phyloP scores from a whole-genome alignment of 2,113 vertebrate genomes.

The Ceratotherium simum region DNA sequence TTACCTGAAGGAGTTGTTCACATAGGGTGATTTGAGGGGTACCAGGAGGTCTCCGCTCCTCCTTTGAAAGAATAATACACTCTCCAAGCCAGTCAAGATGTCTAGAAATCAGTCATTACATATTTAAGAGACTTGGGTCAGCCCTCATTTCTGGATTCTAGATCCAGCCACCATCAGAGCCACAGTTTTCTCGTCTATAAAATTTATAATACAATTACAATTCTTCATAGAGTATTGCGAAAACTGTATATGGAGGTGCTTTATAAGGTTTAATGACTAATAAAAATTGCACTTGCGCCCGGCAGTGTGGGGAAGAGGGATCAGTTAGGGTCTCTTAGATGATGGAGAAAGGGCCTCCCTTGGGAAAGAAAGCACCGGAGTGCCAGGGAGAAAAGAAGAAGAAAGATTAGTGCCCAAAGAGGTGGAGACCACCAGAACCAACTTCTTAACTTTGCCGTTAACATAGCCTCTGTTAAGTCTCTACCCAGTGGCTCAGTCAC shows the following conservation, averaged over 20 bases:
- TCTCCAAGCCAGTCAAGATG: neutral
- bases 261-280: neutral
- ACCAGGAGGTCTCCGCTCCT: neutral
- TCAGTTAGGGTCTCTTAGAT: neutral
- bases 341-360: no score
- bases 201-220: neutral
- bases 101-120: neutral
- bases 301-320: no score
- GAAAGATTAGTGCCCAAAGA: fast-evolving
- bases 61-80: conserved; percentile 15
- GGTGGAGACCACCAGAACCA: neutral
- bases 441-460: neutral
- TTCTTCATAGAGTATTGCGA: neutral
- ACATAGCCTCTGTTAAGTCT: neutral
- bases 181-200: neutral
- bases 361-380: neutral
- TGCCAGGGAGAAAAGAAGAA: neutral
- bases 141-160: neutral
- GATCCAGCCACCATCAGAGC: neutral
- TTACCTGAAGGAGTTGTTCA: neutral
- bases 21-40: neutral
- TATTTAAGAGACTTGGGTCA: neutral
- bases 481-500: neutral
- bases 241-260: neutral
- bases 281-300: neutral